Evolutionary conservation across 2,113 vertebrate genomes (phyloP).

Genomic region (Poicephalus gulielmi): DNA sequence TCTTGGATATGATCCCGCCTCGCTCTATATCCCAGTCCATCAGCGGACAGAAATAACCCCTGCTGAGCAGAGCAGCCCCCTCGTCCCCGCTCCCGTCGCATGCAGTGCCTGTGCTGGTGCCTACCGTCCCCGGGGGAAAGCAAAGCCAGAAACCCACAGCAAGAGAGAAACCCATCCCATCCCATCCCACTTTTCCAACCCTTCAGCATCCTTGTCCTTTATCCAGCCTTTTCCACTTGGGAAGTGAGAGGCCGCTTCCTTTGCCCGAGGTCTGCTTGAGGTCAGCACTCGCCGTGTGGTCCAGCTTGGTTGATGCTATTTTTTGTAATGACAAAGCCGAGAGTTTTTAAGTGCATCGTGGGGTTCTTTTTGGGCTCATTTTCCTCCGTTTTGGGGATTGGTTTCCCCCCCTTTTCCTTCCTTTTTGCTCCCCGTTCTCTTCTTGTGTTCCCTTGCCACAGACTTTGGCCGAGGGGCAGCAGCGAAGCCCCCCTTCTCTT

Average conservation of each 20-base stretch:
- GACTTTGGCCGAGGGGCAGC: neutral
- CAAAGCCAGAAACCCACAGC: too few species aligned
- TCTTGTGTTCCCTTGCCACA: neutral
- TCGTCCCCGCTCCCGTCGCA: constrained; percentile 78
- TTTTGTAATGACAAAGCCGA: constrained; percentile 47
- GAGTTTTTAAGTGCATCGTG: constrained; percentile 26
- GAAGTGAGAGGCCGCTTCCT: neutral
- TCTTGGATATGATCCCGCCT: constrained; percentile 98
- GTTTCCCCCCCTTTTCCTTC: neutral
- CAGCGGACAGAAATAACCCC: constrained; percentile 93
- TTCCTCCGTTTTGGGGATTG: neutral
- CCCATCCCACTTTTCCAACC: too few species aligned
- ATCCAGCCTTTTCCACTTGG: neutral
- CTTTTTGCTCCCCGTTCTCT: neutral
- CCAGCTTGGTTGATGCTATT: constrained; percentile 48
- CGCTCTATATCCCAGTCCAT: constrained; percentile 98
- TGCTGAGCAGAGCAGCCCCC: neutral
- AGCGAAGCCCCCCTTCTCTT: neutral
- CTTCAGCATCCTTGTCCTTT: neutral
- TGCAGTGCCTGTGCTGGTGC: constrained; percentile 93
- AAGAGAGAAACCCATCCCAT: too few species aligned
- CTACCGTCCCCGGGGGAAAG: constrained; percentile 79
- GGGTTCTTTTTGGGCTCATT: neutral
- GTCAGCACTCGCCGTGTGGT: neutral
- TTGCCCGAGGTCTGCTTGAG: neutral